Evolutionary conservation across 2,888 invertebrate genomes (phyloP), one percentile per base, ranked within the genome.

Genomic region (Eupsilia transversa): DNA sequence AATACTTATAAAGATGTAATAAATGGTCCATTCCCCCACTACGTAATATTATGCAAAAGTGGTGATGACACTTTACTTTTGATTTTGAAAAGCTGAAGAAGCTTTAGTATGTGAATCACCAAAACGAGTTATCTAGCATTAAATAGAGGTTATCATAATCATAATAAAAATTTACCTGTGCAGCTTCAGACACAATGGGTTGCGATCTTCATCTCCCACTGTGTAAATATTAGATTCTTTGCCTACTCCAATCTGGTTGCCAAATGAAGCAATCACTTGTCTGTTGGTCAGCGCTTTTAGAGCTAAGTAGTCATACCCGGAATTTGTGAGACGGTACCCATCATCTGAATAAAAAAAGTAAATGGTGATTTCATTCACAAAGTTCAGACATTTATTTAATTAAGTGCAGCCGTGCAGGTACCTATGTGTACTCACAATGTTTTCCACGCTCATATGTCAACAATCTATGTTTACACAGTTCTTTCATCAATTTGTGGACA

Each of bases 211-310:
- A 95, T 99, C 97, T 4, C 97, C 98, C 0, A 99, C 99, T 60
- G 98, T 97, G 91, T 99, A 99, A 85, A 99, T 98, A 91, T 99
- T 99, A 0, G 99, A 99, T 93, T 99, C 99, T 93, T 99, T 99
- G 60, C 99, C 99, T 52, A 99, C 98, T 54, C 99, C 99, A 88
- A 99, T 99, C 96, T 99, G 99, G 93, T 99, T 99, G 23, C 99
- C 99, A 92, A 99, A 99, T 1, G 98, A 98, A 56, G 97, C 95
- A 30, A 99, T 97, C 2, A 98, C 97, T 78, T 98, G 97, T 49
- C 98, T 97, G 74, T 98, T 97, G 0, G 98, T 97, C 20, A 99
- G 96, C 0, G 98, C 98, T 93, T 99, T 99, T 20, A 99, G 96
- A 0, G 99, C 99, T 81, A 99, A 96, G 93, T 99, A 99, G 95